These are phyloP conservation scores for Gonatopus flavifemur DNA, from an alignment of 1,140 invertebrate genomes.

Conservation along the genomic window DNA sequence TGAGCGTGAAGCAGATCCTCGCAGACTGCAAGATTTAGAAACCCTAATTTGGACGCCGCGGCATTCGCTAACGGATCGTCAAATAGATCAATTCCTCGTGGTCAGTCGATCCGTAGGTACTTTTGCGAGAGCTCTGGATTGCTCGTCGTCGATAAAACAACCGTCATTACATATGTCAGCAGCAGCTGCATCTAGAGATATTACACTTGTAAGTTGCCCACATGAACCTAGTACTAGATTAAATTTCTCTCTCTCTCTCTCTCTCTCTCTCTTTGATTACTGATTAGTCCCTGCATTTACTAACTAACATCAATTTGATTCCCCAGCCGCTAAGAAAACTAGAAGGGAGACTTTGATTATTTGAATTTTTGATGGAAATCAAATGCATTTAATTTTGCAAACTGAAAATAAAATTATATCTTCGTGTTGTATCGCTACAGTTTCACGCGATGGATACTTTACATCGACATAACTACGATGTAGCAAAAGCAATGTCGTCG, in stretches of 20 bases:
- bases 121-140: slow-evolving; percentile 97
- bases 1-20: slow-evolving; percentile 70
- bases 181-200: slow-evolving; percentile 96
- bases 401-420: neutral
- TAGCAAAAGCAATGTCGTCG: slow-evolving; percentile 88
- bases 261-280: no score
- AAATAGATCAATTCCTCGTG: slow-evolving; percentile 98
- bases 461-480: slow-evolving; percentile 90
- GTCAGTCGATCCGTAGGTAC: slow-evolving; percentile 97
- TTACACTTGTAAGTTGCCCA: slow-evolving; percentile 77
- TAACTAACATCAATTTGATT: no score
- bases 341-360: no score
- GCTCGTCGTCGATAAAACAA: slow-evolving; percentile 96
- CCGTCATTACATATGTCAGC: slow-evolving; percentile 98
- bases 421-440: slow-evolving; percentile 55
- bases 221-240: no score
- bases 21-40: slow-evolving; percentile 81
- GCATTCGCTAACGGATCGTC: slow-evolving; percentile 86
- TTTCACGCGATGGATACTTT: slow-evolving; percentile 98
- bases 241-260: no score
- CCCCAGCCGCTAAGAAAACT: no score
- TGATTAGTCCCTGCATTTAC: no score
- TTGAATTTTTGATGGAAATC: no score
- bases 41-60: slow-evolving; percentile 92
- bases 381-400: no score